Conservation (phyloP, 2,113 vertebrate species). For the Aegithalos caudatus region DNA sequence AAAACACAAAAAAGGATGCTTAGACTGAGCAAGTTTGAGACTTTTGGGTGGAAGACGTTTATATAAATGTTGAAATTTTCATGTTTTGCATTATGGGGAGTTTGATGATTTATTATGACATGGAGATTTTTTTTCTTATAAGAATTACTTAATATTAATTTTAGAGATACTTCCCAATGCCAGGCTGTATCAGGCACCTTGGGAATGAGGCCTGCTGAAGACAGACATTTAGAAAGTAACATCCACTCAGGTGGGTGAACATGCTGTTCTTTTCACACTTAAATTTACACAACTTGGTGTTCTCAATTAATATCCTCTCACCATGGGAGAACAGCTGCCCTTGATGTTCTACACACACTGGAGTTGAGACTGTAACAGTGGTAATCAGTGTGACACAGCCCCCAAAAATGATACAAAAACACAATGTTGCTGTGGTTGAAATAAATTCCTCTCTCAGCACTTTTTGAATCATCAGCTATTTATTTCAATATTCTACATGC, state of each 20-base stretch:
- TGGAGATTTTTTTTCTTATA: neutral
- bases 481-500: conserved; percentile 46
- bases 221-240: neutral
- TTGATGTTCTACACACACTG: neutral
- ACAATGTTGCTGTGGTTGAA: neutral
- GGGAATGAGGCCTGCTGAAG: neutral
- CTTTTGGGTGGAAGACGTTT: neutral
- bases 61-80: neutral
- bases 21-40: neutral
- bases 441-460: neutral
- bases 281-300: neutral
- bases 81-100: neutral
- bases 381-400: neutral
- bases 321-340: neutral
- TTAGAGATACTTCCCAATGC: neutral
- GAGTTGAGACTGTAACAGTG: neutral
- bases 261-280: neutral
- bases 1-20: neutral
- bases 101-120: neutral
- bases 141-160: neutral
- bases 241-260: neutral
- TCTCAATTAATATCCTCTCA: neutral
- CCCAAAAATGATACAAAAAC: neutral
- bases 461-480: conserved; percentile 41
- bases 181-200: neutral